Base-by-base conservation (phyloP, 92 coral and sea anemone genomes). In the Palythoa grandis region DNA sequence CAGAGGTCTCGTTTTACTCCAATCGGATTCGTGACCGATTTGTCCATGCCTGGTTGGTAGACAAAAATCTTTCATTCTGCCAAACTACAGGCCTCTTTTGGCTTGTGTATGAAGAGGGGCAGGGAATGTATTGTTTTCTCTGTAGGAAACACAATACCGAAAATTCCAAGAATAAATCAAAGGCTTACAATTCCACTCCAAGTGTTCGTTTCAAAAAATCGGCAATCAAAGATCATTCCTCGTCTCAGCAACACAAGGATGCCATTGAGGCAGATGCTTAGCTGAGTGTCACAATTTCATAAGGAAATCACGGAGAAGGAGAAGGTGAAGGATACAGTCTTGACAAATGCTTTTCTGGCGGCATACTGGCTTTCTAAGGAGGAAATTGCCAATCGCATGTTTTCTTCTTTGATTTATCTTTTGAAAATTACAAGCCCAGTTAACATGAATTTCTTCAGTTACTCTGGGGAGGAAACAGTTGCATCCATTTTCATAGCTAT, bases 291-390 rank as follows among this genome's bases (percentile, higher is more conserved):
- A 73, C 50, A 70, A 63, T 88, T 88, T 82, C 87, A 88, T 25
- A 82, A 88, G 87, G 90, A 82, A 88, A 43, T 88, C 39, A 87
- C 89, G 13, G 89, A 87, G 89, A 87, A 82, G 77, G 77, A 68
- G 37, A 82, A 87, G 89, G 86, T 87, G 73, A 87, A 86, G 77
- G 77, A 72, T 23, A n/a, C 56, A 60, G 90, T 80, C 23, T 24
- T 80, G 53, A 13, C 35, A 61, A 80, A 87, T 87, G 90, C 87
- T 80, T 87, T 87, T 74, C 83, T 82, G 14, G 87, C 77, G 68
- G 91, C 91, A 82, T 88, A 88, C 17, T 88, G 91, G 87, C 22
- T 88, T 82, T 87, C 91, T 68, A 82, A 88, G 76, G 90, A 88
- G 24, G 90, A 88, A 74, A 76, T 74, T 73, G 70, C 90, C 12